These are phyloP conservation scores for Gouania willdenowi DNA, from an alignment of 2,797 vertebrate species.

Conservation along the genomic window DNA sequence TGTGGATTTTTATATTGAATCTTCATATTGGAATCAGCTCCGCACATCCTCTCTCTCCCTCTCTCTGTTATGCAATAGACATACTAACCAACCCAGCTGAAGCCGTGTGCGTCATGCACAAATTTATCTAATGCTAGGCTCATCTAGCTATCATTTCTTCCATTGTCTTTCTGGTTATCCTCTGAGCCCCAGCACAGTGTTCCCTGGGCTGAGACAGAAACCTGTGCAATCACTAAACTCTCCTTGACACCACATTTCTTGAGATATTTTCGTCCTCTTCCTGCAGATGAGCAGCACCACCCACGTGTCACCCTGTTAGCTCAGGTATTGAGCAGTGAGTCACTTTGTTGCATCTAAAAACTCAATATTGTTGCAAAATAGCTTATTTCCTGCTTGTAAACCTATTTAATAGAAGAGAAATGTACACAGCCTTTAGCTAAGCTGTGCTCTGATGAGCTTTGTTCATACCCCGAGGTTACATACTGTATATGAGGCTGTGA, in stretches of 20 bases:
- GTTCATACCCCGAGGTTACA: too few relatives aligned
- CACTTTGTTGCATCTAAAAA: conserved; percentile 17
- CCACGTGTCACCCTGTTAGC: conserved; percentile 38
- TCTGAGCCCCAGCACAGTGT: not conserved
- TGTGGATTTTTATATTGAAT: not conserved
- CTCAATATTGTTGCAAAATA: conserved; percentile 9
- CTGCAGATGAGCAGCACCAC: too few relatives aligned
- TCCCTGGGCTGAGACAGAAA: not conserved
- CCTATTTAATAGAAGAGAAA: too few relatives aligned
- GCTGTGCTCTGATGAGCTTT: too few relatives aligned
- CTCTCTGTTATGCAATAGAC: conserved; percentile 40
- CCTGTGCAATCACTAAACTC: conserved; percentile 29
- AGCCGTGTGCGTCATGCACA: conserved; percentile 43
- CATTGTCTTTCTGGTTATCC: not conserved
- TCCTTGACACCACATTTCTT: conserved; percentile 34
- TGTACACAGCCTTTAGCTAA: too few relatives aligned
- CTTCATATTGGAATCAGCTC: too few relatives aligned
- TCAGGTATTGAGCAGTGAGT: conserved; percentile 23
- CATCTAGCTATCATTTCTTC: conserved; percentile 9
- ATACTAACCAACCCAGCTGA: conserved; percentile 21
- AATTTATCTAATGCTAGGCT: conserved; percentile 10
- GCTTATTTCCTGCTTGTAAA: not conserved
- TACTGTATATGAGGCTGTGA: too few relatives aligned
- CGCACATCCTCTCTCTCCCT: not conserved
- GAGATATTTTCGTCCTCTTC: not conserved